Evolutionary conservation across 2,888 invertebrate genomes (phyloP).

Genomic region (Candidula unifasciata): DNA sequence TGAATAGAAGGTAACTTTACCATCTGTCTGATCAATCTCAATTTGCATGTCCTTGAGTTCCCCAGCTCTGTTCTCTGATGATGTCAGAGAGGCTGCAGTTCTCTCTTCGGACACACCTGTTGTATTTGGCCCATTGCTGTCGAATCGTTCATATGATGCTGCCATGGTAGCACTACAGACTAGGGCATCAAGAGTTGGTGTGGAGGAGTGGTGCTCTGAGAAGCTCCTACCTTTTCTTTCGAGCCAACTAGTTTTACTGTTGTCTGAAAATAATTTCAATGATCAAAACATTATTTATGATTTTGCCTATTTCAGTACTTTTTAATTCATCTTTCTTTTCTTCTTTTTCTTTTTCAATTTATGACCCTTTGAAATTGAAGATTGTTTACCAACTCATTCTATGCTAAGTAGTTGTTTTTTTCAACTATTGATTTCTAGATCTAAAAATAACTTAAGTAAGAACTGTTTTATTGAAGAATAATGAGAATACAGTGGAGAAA

Average conservation of each 20-base stretch:
- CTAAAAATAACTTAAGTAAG: too few relatives aligned
- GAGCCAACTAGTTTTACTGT: constrained; percentile 17
- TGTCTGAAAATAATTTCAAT: constrained; percentile 13
- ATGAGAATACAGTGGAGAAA: too few relatives aligned
- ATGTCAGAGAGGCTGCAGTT: background rate
- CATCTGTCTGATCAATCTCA: constrained; percentile 42
- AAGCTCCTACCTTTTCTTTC: constrained; percentile 36
- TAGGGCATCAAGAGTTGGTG: constrained; percentile 46
- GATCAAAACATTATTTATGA: background rate
- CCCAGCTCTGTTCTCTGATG: background rate
- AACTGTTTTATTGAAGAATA: too few relatives aligned
- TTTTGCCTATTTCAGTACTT: too few relatives aligned
- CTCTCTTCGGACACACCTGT: constrained; percentile 7
- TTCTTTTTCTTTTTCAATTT: too few relatives aligned
- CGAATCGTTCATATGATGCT: constrained; percentile 59
- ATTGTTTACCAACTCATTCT: too few relatives aligned
- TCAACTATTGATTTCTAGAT: too few relatives aligned
- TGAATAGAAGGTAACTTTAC: constrained; percentile 54
- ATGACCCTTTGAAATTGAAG: too few relatives aligned
- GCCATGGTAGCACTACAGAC: constrained; percentile 47
- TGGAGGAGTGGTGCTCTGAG: constrained; percentile 49
- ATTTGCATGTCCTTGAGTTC: constrained; percentile 39
- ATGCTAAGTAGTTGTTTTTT: too few relatives aligned
- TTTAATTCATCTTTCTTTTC: too few relatives aligned
- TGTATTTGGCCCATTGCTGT: constrained; percentile 29